Base-by-base conservation (phyloP, 2,113 vertebrate genomes). In the Tetraodon nigroviridis region DNA sequence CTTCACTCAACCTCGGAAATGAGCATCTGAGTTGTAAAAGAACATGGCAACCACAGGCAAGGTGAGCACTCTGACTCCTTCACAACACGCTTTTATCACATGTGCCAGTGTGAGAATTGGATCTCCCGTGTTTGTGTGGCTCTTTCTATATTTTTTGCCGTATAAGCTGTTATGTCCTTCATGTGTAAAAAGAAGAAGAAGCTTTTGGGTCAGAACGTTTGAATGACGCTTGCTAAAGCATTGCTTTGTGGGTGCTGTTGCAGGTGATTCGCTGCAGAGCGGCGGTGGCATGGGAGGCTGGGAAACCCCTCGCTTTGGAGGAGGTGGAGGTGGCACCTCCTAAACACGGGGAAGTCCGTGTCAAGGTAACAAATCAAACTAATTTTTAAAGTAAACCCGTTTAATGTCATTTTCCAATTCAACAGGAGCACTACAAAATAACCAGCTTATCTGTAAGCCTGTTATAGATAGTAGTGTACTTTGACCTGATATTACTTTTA, bases 231-330 rank as follows among this genome's bases (percentile, higher is more conserved):
- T n/a, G 18, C 46, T 16, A 4, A 3, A 48, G n/a, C 59, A 15
- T 65, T 22, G 42, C 6, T 41, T 6, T 14, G 4, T 17, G 11
- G 18, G 2, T 45, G 46, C 7, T 60, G 22, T 67, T 22, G 7
- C 53, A 92, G 90, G 87, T 90, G 51, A 92, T 93, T 69, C 88
- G 77, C 64, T 92, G 90, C 69, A 89, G 61, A 80, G 90, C 89
- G 11, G 90, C 90, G 3, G 71, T 92, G 37, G 83, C 90, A 53
- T 92, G 90, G 90, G 87, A 86, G 64, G 76, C 90, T n/a, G 87
- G 85, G 24, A 84, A 86, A 51, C 87, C 87, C 18, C 71, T 92
- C 11, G 71, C 64, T 22, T 71, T 90, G 45, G 90, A 92, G 59
- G 88, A 92, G 55, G 71, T 90, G 63, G 87, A 92, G 60, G 89